phyloP scores from a whole-genome alignment of 2,113 vertebrate species.

The Zosterops lateralis region DNA sequence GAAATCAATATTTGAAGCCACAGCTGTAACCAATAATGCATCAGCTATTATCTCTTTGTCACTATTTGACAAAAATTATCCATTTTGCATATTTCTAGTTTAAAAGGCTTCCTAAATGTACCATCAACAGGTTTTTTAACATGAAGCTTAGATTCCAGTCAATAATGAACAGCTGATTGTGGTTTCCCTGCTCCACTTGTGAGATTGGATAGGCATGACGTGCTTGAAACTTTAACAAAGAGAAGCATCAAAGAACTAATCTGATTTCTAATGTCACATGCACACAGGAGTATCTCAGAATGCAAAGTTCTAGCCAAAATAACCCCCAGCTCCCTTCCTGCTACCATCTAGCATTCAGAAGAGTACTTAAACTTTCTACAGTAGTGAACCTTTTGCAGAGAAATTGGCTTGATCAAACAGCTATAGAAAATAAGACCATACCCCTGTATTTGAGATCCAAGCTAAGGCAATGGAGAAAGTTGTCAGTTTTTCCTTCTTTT shows the following conservation, averaged over 20 bases:
- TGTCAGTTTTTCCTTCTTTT: background rate
- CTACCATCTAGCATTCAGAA: background rate
- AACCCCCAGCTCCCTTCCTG: background rate
- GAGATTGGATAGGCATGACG: rapidly evolving
- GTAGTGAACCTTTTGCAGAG: background rate
- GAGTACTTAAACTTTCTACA: background rate
- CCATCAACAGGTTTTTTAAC: background rate
- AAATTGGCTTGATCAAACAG: background rate
- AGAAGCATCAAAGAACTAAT: background rate
- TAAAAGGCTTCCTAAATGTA: background rate
- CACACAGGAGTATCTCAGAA: background rate
- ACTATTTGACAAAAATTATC: background rate
- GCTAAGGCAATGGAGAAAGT: background rate
- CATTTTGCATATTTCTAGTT: background rate
- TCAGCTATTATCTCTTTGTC: background rate
- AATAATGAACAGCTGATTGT: background rate
- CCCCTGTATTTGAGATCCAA: background rate
- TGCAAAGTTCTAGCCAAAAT: background rate
- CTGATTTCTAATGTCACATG: background rate
- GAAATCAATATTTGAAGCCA: background rate
- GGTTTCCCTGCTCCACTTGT: background rate
- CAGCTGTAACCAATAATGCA: background rate
- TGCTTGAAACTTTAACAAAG: background rate
- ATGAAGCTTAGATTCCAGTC: background rate
- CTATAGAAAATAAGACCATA: background rate